Percentiles rank a stretch among this genome's conserved stretches.
Conservation (phyloP, 2,797 vertebrate genomes). For the Chrysocyon brachyurus region DNA sequence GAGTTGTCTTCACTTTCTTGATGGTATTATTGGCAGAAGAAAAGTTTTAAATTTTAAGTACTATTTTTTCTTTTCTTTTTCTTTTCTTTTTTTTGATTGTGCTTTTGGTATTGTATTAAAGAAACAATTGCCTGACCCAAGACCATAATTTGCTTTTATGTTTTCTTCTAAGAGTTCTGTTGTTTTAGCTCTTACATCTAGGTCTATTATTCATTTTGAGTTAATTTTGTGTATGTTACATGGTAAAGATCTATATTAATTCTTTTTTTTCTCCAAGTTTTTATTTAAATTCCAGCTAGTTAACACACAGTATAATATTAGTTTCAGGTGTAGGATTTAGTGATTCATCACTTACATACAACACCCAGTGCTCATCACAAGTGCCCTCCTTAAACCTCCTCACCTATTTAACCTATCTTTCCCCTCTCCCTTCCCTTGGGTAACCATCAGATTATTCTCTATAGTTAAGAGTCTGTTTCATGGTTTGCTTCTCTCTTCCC, state of each 20-base stretch:
- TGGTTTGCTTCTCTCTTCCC: neutral
- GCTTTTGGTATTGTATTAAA: conserved; percentile 22
- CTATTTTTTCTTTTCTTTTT: neutral
- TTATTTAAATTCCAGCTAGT: neutral
- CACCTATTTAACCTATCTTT: neutral
- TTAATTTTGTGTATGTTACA: neutral
- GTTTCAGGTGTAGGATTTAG: neutral
- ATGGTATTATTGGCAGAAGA: neutral
- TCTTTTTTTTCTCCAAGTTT: neutral
- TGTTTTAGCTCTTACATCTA: neutral
- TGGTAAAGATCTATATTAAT: neutral
- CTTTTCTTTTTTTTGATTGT: neutral
- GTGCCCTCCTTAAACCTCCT: neutral
- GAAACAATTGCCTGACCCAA: neutral
- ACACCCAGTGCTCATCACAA: neutral
- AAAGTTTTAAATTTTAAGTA: neutral
- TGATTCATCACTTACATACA: neutral
- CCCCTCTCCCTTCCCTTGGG: neutral
- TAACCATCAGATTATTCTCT: neutral
- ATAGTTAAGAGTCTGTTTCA: neutral
- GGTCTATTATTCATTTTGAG: neutral
- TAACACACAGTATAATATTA: neutral
- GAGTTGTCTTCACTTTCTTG: neutral
- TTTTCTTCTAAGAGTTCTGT: neutral
- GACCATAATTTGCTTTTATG: neutral